phyloP scores from a whole-genome alignment of 1,140 invertebrate species.

The Ridgeia piscesae region DNA sequence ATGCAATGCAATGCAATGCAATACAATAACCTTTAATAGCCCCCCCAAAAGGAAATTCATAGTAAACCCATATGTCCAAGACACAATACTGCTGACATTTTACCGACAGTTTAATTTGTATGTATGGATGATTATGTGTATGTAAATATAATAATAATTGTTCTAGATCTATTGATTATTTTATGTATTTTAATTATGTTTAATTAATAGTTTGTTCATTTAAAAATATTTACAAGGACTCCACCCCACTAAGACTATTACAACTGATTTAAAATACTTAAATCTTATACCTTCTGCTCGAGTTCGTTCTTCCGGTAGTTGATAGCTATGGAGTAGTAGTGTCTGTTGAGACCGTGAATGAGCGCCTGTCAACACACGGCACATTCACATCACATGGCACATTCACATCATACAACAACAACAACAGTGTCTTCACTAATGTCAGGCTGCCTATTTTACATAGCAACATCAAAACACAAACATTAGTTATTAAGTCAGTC shows the following conservation, averaged over 20 bases:
- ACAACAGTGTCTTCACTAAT: not conserved
- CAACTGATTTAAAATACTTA: not conserved
- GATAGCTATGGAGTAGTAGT: slow-evolving; percentile 99
- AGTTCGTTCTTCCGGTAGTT: slow-evolving; percentile 99
- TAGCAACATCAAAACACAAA: not conserved
- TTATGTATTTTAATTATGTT: no score
- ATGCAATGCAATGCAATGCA: no score
- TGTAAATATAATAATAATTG: no score
- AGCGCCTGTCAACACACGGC: slow-evolving; percentile 72
- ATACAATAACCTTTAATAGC: no score
- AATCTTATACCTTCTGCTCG: slow-evolving; percentile 76
- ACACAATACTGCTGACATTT: no score
- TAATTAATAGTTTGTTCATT: no score
- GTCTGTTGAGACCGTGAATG: slow-evolving; percentile 97
- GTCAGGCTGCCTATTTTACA: not conserved
- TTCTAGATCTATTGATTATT: no score
- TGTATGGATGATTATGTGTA: no score
- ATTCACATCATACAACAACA: not conserved
- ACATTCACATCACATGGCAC: not conserved
- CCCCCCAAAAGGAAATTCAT: no score
- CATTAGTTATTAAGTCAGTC: not conserved
- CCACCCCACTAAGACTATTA: not conserved
- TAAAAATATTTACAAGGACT: no score
- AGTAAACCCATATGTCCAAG: no score
- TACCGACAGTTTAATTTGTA: no score